phyloP scores from a whole-genome alignment of 2,113 vertebrate genomes.

The Numenius arquata region DNA sequence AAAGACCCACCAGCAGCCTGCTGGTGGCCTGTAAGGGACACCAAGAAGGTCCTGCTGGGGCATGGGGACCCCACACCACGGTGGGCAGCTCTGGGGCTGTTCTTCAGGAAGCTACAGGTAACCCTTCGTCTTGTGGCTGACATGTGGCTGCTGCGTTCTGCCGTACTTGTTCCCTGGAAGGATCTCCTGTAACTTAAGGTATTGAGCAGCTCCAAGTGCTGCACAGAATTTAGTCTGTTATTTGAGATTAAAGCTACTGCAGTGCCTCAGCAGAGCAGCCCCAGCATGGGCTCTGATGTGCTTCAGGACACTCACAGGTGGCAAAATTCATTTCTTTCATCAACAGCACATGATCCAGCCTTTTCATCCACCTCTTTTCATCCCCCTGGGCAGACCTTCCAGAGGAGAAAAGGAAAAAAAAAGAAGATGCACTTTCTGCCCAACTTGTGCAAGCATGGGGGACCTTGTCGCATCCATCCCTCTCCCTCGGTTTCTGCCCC shows the following conservation, averaged over 20 bases:
- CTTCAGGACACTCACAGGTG: not conserved
- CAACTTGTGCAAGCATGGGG: not conserved
- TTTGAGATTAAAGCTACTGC: not conserved
- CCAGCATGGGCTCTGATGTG: not conserved
- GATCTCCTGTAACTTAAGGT: not conserved
- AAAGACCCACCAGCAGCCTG: not conserved
- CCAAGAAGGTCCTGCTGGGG: not conserved
- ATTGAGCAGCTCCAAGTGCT: not conserved
- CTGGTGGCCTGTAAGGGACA: not conserved
- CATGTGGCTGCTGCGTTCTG: rapidly evolving
- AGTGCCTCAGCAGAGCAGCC: not conserved
- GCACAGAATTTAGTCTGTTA: not conserved
- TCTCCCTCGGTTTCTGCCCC: not conserved
- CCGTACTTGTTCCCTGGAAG: not conserved
- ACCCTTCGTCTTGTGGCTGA: not conserved
- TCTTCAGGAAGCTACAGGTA: not conserved
- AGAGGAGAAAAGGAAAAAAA: not conserved
- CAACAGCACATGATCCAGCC: not conserved
- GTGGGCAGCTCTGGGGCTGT: not conserved
- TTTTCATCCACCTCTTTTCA: not conserved
- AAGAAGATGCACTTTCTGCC: not conserved
- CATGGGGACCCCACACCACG: rapidly evolving
- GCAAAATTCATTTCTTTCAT: not conserved
- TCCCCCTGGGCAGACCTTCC: not conserved
- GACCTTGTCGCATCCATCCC: rapidly evolving